Evolutionary conservation across 2,797 vertebrate species (phyloP), one percentile per base, ranked within the genome.

Genomic region (Astyanax mexicanus): DNA sequence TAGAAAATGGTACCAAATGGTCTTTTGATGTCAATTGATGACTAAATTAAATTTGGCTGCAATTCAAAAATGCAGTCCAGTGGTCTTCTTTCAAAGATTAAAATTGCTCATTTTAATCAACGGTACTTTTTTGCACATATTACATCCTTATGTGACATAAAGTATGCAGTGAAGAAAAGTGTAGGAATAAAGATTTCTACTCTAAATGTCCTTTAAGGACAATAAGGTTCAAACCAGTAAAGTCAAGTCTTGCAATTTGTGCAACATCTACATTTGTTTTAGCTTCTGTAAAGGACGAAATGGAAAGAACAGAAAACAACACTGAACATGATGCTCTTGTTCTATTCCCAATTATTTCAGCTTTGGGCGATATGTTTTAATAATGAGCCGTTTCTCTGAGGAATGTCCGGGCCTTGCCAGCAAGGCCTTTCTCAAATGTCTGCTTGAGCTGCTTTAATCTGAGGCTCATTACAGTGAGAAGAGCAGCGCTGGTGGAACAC

Each of bases 291-390:
- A 74, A 77, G 44, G 64, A 69, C 61, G n/a, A 77, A 83, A 84
- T 83, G 81, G 61, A 82, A 64, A 58, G 37, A 70, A 72, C 73
- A 72, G 57, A 25, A 60, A 66, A 69, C 65, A 67, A 32, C 65
- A 79, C 88, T 79, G 45, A 87, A 88, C 80, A 84, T 82, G 85
- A 88, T 78, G 78, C 80, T 88, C 81, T 82, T 86, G 87, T 88
- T 88, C 84, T 80, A 81, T 87, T 88, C 91, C 90, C 87, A 86
- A 86, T 92, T 88, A 90, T 91, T 91, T 87, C 89, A 81, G 88
- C 91, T 93, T 81, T 88, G 85, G 90, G 91, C 89, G 81, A 90
- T 88, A 92, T 94, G 90, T 92, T 94, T 93, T 92, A 93, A 92
- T 94, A 92, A 94, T 92, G 91, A 93, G 87, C 85, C 83, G 82